Conservation (phyloP, 2,113 vertebrate species). For the Talpa occidentalis region DNA sequence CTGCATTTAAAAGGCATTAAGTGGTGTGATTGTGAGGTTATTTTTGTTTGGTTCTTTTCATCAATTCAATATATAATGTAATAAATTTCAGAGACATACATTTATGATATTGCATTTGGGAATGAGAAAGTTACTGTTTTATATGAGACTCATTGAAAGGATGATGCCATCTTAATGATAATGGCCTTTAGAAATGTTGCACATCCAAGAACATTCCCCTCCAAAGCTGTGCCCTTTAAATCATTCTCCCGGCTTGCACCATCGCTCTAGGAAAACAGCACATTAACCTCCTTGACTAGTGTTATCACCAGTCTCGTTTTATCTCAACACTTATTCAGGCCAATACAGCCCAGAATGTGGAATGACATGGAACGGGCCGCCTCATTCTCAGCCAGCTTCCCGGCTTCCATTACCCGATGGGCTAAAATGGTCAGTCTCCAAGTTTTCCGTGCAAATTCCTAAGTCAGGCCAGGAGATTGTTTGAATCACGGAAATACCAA, state of each 20-base stretch:
- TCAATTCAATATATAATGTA: neutral
- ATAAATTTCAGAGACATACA: slow-evolving; percentile 46
- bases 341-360: neutral
- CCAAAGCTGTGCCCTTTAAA: neutral
- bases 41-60: slow-evolving; percentile 26
- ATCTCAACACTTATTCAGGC: neutral
- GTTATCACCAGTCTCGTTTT: neutral
- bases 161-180: neutral
- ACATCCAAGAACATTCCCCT: neutral
- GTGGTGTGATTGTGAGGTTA: neutral
- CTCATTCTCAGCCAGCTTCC: neutral
- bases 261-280: neutral
- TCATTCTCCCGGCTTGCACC: neutral
- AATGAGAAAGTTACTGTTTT: slow-evolving; percentile 51
- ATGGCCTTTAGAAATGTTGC: neutral
- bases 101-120: slow-evolving; percentile 7
- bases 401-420: neutral
- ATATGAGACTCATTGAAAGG: neutral
- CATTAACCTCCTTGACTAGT: neutral
- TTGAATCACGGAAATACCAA: neutral
- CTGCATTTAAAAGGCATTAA: slow-evolving; percentile 61
- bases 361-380: neutral
- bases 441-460: neutral
- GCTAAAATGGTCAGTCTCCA: neutral
- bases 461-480: neutral